Evolutionary conservation across 2,888 invertebrate species (phyloP).

Genomic region (Philaethria dido): DNA sequence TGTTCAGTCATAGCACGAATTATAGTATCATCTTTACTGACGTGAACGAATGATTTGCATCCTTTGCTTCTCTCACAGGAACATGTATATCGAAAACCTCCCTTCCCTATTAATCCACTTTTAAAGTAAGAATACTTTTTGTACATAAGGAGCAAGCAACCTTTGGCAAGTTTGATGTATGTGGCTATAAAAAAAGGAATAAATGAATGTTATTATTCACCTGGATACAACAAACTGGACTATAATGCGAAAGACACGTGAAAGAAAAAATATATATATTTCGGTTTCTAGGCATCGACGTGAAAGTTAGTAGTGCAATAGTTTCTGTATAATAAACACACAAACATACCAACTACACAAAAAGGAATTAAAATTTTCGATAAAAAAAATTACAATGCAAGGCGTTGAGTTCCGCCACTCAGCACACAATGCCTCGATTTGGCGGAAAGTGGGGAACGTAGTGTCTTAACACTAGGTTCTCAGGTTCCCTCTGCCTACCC

Average conservation of each 20-base stretch:
- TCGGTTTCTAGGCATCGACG: not conserved
- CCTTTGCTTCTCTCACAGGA: constrained; percentile 46
- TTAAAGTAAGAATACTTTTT: constrained; percentile 53
- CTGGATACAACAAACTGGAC: not conserved
- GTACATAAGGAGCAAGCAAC: constrained; percentile 50
- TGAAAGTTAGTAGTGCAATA: not conserved
- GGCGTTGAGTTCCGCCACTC: too few species aligned
- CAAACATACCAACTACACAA: too few species aligned
- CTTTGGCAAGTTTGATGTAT: constrained; percentile 42
- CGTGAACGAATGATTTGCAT: constrained; percentile 55
- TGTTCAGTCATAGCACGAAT: constrained; percentile 38
- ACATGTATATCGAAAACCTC: constrained; percentile 56
- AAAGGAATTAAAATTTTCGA: too few species aligned
- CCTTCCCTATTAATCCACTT: constrained; percentile 46
- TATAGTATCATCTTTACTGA: constrained; percentile 47
- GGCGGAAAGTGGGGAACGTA: too few species aligned
- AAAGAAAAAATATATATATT: not conserved
- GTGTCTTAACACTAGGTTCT: too few species aligned
- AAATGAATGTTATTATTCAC: not conserved
- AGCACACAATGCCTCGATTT: too few species aligned
- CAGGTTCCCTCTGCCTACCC: too few species aligned
- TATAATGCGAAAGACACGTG: not conserved
- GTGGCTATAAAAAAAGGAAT: constrained; percentile 34
- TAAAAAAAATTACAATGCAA: too few species aligned
- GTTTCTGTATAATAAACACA: too few species aligned